These are phyloP conservation scores for Drosophila nikananu DNA, from an alignment of 1,140 invertebrate species.

Conservation along the genomic window DNA sequence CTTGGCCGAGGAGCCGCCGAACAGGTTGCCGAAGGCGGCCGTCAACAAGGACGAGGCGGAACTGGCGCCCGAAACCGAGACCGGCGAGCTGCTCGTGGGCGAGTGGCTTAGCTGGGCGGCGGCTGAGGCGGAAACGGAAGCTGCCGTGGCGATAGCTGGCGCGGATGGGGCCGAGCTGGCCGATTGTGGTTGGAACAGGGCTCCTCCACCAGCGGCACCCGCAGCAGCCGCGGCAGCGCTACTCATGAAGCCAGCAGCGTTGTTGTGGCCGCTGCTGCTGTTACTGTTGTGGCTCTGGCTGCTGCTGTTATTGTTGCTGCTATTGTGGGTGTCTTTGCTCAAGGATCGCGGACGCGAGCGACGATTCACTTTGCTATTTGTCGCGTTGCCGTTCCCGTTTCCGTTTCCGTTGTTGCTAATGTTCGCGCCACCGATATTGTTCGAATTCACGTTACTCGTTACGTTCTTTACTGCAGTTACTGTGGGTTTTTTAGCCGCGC, in stretches of 20 bases:
- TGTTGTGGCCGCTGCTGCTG: slow-evolving; percentile 78
- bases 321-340: slow-evolving; percentile 59
- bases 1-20: slow-evolving; percentile 91
- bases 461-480: slow-evolving; percentile 21
- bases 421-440: slow-evolving; percentile 36
- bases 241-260: slow-evolving; percentile 89
- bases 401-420: background rate
- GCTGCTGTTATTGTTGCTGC: slow-evolving; percentile 24
- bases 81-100: slow-evolving; percentile 69
- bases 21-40: slow-evolving; percentile 89
- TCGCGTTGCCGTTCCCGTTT: slow-evolving; percentile 85
- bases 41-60: slow-evolving; percentile 71
- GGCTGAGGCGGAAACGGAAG: slow-evolving; percentile 11
- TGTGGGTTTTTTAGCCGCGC: slow-evolving; percentile 75
- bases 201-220: slow-evolving; percentile 86
- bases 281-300: slow-evolving; percentile 38
- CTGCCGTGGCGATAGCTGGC: slow-evolving; percentile 28
- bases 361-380: slow-evolving; percentile 85
- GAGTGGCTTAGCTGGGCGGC: slow-evolving; percentile 28
- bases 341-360: slow-evolving; percentile 77
- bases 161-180: slow-evolving; percentile 45
- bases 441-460: slow-evolving; percentile 22
- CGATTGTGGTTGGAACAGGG: slow-evolving; percentile 87
- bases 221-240: slow-evolving; percentile 85
- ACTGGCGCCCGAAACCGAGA: slow-evolving; percentile 54